phyloP scores from a whole-genome alignment of 2,113 vertebrate species.

The Elachura formosa region DNA sequence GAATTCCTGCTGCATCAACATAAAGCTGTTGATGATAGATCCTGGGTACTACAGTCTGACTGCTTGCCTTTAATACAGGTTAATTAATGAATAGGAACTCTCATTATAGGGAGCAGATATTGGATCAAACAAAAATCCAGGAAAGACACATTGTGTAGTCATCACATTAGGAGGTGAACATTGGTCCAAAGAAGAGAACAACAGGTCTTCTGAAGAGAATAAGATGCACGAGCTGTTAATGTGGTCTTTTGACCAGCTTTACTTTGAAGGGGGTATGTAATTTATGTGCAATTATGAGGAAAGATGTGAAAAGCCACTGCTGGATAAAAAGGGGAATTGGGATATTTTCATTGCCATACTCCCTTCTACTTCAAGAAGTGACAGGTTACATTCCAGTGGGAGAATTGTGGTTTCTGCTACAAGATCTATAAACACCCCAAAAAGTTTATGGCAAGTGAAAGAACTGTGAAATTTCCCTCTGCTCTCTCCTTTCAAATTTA shows the following conservation, averaged over 20 bases:
- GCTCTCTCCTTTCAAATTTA: background rate
- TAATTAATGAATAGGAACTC: slow-evolving; percentile 39
- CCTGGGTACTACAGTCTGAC: background rate
- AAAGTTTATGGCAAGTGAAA: slow-evolving; percentile 3
- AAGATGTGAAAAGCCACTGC: slow-evolving; percentile 39
- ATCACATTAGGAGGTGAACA: background rate
- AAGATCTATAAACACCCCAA: background rate
- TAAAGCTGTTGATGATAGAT: background rate
- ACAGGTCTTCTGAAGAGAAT: slow-evolving; percentile 51
- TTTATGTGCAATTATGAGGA: slow-evolving; percentile 58
- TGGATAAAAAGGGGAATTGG: slow-evolving; percentile 27
- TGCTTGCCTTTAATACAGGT: background rate
- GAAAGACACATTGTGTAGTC: background rate
- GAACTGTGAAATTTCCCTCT: background rate
- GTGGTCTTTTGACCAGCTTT: slow-evolving; percentile 44
- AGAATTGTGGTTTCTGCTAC: background rate
- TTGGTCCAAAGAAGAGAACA: slow-evolving; percentile 46
- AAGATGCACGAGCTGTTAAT: slow-evolving; percentile 34
- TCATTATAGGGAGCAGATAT: background rate
- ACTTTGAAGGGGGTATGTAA: slow-evolving; percentile 36
- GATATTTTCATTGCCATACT: slow-evolving; percentile 15
- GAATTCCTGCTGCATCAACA: slow-evolving; percentile 1
- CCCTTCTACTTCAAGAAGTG: slow-evolving; percentile 15
- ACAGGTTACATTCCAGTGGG: background rate
- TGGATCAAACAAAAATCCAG: background rate